Percentiles rank a stretch among this genome's conserved stretches.
phyloP scores from a whole-genome alignment of 1,140 invertebrate genomes.

The Coptotermes formosanus region DNA sequence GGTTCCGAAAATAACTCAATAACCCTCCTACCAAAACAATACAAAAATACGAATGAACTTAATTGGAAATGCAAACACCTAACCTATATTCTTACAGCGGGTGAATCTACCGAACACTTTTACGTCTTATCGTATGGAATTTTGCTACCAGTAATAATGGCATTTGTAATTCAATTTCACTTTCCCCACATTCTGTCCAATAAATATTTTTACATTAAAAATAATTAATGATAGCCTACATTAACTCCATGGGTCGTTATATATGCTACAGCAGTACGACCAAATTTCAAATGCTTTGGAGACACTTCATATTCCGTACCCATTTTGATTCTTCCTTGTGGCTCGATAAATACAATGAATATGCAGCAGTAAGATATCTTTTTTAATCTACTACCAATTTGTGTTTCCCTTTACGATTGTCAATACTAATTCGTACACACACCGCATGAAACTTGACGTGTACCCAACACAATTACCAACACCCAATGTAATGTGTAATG shows the following conservation, averaged over 20 bases:
- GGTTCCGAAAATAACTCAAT: slow-evolving; percentile 90
- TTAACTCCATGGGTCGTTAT: neutral
- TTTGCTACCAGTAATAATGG: no score
- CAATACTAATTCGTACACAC: neutral
- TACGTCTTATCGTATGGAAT: no score
- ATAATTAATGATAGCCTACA: neutral
- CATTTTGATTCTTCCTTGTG: neutral
- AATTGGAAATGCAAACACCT: neutral
- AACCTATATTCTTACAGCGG: neutral
- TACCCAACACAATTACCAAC: slow-evolving; percentile 2
- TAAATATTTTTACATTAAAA: neutral
- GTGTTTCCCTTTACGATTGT: neutral
- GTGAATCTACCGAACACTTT: neutral
- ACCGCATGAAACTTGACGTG: slow-evolving; percentile 27
- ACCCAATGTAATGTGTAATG: neutral
- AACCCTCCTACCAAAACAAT: slow-evolving; percentile 74
- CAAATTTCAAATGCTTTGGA: neutral
- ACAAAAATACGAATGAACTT: neutral
- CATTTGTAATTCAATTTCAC: neutral
- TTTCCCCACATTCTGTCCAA: neutral
- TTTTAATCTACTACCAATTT: neutral
- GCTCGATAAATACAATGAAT: neutral
- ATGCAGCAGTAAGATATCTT: neutral
- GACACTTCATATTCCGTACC: neutral
- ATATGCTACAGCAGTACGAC: neutral